Base-by-base conservation (phyloP, 2,888 invertebrate species). In the Scaptomyza parva region DNA sequence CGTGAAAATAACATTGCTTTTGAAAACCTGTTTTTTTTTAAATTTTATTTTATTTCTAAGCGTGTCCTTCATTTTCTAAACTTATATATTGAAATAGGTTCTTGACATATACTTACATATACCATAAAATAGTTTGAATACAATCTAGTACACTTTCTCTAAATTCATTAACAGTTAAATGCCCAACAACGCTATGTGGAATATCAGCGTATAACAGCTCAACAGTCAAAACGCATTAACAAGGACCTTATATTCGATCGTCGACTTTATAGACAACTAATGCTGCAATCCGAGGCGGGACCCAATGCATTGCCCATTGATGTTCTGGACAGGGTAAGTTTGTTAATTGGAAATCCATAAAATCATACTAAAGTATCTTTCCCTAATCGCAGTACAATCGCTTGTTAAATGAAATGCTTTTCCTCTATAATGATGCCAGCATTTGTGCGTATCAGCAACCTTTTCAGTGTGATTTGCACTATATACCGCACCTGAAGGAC, bases 401-500 rank as follows among this genome's bases (percentile, higher is more conserved):
- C 45, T 92, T 97, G 37, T 95, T 97, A 78, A 97, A 97, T 88
- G 96, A 97, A 89, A 97, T 97, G 97, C 92, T 97, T 14, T 95
- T 96, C 0, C 95, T 97, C 0, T 97, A 97, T 92, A 97, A 97
- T 89, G 95, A 94, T 0, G 97, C 97, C 0, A 95, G 96, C 55
- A 94, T 97, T 65, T 97, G 97, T 88, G 96, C 95, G 0, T 95
- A 96, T 92, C 95, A 97, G 88, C 96, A 96, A 87, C 96, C 96
- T 0, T 95, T 96, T 90, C 93, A 95, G 70, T 97, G 97, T 73
- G 96, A 96, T 0, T 92, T 97, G 0, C 94, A 95, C 41, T 93
- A 97, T 4, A 96, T 97, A 88, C 97, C 97, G 0, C 96, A 97
- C 91, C 91, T 95, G 2, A 94, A 94, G 86, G 92, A 93, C 33